phyloP scores from a whole-genome alignment of 2,797 vertebrate genomes.

The Nothura maculosa region DNA sequence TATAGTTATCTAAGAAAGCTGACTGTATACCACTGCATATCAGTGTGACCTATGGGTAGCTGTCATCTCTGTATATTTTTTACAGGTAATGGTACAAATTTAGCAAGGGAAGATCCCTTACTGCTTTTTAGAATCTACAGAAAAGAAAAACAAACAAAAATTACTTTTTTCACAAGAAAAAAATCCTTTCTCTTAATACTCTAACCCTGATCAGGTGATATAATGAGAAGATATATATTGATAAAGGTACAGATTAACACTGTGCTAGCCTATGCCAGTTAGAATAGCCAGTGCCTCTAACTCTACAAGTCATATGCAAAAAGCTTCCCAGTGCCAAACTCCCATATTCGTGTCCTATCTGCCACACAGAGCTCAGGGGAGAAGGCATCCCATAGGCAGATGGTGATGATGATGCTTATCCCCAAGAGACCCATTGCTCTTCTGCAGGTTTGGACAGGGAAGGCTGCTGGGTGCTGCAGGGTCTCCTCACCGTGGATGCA shows the following conservation, averaged over 20 bases:
- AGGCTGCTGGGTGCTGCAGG: background rate
- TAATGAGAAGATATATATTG: background rate
- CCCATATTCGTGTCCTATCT: background rate
- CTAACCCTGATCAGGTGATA: background rate
- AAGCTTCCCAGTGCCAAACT: background rate
- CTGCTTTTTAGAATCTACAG: background rate
- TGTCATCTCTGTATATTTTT: background rate
- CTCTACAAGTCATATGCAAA: background rate
- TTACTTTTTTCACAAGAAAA: background rate
- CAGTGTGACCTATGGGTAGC: background rate
- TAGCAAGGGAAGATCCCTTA: background rate
- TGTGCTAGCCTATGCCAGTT: background rate
- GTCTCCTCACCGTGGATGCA: background rate
- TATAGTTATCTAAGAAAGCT: background rate
- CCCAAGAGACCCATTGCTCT: background rate
- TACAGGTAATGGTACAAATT: background rate
- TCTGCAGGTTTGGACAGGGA: background rate
- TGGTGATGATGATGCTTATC: background rate
- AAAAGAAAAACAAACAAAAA: background rate
- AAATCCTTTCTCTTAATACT: background rate
- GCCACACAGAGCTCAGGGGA: background rate
- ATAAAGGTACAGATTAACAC: background rate
- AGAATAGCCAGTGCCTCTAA: background rate
- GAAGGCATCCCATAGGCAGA: background rate
- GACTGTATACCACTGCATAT: background rate